Conservation (phyloP, 2,888 invertebrate species). For the Drosophila hamatofila region DNA sequence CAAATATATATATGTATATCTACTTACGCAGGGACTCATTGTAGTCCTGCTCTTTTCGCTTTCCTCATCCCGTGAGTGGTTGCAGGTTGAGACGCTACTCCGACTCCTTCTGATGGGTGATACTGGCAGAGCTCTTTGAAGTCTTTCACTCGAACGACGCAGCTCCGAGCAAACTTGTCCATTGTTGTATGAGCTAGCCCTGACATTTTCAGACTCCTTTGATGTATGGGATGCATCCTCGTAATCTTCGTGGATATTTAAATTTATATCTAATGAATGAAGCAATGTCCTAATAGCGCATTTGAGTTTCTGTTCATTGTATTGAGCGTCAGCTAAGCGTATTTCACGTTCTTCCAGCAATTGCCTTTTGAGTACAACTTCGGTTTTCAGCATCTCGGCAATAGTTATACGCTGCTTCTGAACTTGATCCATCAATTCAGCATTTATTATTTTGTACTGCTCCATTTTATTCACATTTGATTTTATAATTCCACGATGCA, state of each 20-base stretch:
- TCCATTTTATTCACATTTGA: slow-evolving; percentile 46
- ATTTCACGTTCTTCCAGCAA: slow-evolving; percentile 42
- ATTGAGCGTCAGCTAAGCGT: slow-evolving; percentile 25
- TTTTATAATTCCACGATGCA: background rate
- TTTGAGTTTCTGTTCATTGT: slow-evolving; percentile 38
- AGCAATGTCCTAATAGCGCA: slow-evolving; percentile 32
- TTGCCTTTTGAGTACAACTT: slow-evolving; percentile 28
- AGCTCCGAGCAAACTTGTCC: slow-evolving; percentile 22
- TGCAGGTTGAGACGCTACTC: slow-evolving; percentile 8
- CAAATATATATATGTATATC: background rate
- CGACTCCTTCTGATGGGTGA: slow-evolving; percentile 24
- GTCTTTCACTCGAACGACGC: slow-evolving; percentile 28
- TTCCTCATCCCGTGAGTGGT: background rate
- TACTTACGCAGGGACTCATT: slow-evolving; percentile 25
- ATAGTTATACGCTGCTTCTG: slow-evolving; percentile 37
- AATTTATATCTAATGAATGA: slow-evolving; percentile 13
- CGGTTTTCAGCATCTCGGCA: slow-evolving; percentile 11
- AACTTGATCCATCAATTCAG: slow-evolving; percentile 36
- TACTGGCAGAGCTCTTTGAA: slow-evolving; percentile 2
- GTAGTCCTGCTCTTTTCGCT: background rate
- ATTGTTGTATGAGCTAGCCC: background rate
- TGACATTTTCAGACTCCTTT: background rate
- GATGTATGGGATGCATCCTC: background rate
- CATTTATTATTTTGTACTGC: slow-evolving; percentile 27
- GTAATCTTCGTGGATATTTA: background rate